Conservation (phyloP, 2,888 invertebrate species). For the Drosophila suboccidentalis region DNA sequence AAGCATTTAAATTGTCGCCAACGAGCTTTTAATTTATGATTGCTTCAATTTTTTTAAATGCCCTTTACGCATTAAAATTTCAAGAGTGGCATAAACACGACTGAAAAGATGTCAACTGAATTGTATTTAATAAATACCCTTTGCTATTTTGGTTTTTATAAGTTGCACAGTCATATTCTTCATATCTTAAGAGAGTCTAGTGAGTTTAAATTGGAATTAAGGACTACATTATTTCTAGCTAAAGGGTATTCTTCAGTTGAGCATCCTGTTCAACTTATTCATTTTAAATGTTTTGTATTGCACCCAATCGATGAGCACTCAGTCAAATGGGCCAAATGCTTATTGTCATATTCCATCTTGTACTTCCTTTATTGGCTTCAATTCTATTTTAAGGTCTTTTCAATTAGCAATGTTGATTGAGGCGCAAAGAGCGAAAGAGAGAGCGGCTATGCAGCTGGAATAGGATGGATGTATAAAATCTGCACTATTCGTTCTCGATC, state of each 20-base stretch:
- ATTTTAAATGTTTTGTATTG: constrained; percentile 34
- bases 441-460: background rate
- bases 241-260: constrained; percentile 21
- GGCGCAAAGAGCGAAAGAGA: background rate
- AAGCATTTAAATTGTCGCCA: constrained; percentile 62
- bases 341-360: constrained; percentile 47
- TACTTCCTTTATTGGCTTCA: constrained; percentile 69
- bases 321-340: constrained; percentile 41
- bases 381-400: constrained; percentile 82
- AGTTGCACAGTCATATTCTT: no score
- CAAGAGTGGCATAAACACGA: background rate
- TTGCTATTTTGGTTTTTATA: no score
- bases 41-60: constrained; percentile 12
- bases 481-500: constrained; percentile 50
- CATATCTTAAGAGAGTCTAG: no score
- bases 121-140: no score
- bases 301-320: constrained; percentile 69
- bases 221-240: background rate
- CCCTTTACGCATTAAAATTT: constrained; percentile 6
- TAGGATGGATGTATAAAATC: constrained; percentile 37
- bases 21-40: constrained; percentile 70
- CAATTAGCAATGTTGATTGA: constrained; percentile 78
- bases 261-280: background rate
- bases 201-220: no score
- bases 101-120: background rate